A percentile compares a stretch with the other conserved stretches of the same genome.
Conservation (phyloP, 1,140 invertebrate species). For the Drosophila lowei region DNA sequence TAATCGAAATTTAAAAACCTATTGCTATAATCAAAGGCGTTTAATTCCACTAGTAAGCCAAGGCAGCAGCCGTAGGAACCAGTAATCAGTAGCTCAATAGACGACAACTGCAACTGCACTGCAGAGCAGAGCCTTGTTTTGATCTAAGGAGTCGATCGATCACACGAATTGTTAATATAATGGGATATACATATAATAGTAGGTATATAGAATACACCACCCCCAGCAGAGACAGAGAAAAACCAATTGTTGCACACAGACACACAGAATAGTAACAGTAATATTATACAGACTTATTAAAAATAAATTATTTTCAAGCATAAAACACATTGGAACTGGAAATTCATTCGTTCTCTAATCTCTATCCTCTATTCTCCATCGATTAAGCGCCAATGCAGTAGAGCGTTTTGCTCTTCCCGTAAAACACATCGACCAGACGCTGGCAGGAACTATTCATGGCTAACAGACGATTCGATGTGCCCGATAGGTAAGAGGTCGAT, state of each 20-base stretch:
- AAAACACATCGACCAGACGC: slow-evolving; percentile 76
- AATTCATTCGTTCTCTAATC: slow-evolving; percentile 15
- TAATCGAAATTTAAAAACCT: slow-evolving; percentile 8
- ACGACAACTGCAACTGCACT: neutral
- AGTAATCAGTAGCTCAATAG: slow-evolving; percentile 15
- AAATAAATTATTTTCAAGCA: slow-evolving; percentile 80
- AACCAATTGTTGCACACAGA: slow-evolving; percentile 62
- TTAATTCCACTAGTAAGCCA: slow-evolving; percentile 43
- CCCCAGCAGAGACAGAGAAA: slow-evolving; percentile 6
- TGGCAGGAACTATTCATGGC: slow-evolving; percentile 80
- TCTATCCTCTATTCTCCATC: too few species aligned
- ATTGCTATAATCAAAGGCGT: slow-evolving; percentile 23
- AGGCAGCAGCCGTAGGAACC: slow-evolving; percentile 26
- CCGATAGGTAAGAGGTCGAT: slow-evolving; percentile 67
- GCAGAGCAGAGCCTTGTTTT: too few species aligned
- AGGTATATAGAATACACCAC: slow-evolving; percentile 7
- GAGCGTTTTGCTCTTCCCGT: slow-evolving; percentile 69
- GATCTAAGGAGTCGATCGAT: too few species aligned
- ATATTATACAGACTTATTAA: slow-evolving; percentile 80
- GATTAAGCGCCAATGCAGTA: slow-evolving; percentile 74
- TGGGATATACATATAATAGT: slow-evolving; percentile 14
- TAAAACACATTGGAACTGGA: slow-evolving; percentile 37
- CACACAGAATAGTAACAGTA: slow-evolving; percentile 74
- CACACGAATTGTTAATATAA: slow-evolving; percentile 27
- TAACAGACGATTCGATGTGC: slow-evolving; percentile 72